Base-by-base conservation (phyloP, 2,888 invertebrate species). In the Ecdyonurus torrentis region DNA sequence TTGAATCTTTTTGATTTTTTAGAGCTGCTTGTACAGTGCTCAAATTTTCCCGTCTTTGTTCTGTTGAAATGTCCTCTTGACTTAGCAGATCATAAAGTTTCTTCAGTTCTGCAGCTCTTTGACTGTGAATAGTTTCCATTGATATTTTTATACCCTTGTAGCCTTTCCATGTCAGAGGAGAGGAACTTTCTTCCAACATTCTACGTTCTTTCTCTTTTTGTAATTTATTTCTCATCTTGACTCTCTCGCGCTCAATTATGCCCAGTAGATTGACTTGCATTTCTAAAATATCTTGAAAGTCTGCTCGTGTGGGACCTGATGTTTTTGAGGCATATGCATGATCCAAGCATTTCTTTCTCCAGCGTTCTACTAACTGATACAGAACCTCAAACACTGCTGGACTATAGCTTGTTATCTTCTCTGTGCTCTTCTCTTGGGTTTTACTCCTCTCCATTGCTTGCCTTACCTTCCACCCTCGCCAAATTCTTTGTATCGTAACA, bases 71-170 rank as follows among this genome's bases (percentile, higher is more conserved):
- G 66, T 82, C 79, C 61, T 81, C 77, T 37, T 80, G 76, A 60
- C 77, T 77, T 68, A 92, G 78, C 62, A 83, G 80, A 69, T 83
- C 80, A 72, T 89, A 91, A 19, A 91, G 76, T 68, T 84, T 83
- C 64, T 83, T 83, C 59, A 90, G 78, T 70, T 87, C 85, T 61
- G 84, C 82, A 19, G 89, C 91, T 69, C 85, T 83, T 70, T 91
- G 89, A 22, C 86, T 87, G 72, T 86, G 87, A 61, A 89, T 72
- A 0, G 91, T 87, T 68, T 92, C 88, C 86, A 94, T 86, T 67
- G 86, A 82, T 20, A 91, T 81, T 50, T 82, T 66, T 64, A 72
- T 71, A 22, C 85, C 86, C 70, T 87, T 86, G 68, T 83, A 83
- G 37, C 86, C 85, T 65, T 81, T 81, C 88, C 91, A 91, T 63